Percentiles rank a stretch among this genome's conserved stretches.
Conservation (phyloP, 2,888 invertebrate species). For the Nemapogon koenigi region DNA sequence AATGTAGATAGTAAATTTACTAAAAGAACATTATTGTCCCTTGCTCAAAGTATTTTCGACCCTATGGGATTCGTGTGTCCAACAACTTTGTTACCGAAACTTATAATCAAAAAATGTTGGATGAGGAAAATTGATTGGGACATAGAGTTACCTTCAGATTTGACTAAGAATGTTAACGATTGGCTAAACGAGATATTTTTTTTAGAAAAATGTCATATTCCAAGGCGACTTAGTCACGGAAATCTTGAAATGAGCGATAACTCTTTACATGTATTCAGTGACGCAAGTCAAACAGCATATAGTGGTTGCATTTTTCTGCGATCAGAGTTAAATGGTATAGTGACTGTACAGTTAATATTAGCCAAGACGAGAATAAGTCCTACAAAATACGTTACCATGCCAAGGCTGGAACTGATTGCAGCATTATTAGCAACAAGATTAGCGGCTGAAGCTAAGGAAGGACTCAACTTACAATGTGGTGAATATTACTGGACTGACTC, state of each 20-base stretch:
- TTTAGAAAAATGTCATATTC: neutral
- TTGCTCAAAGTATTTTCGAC: constrained; percentile 14
- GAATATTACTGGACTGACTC: constrained; percentile 6
- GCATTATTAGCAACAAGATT: constrained; percentile 4
- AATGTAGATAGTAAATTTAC: constrained; percentile 6
- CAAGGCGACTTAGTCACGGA: neutral
- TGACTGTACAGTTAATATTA: neutral
- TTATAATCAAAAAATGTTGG: constrained; percentile 14
- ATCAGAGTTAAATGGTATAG: neutral
- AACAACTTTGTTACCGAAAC: constrained; percentile 13
- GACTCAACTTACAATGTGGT: no score
- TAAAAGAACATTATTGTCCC: constrained; percentile 12
- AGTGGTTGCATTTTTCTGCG: constrained; percentile 5
- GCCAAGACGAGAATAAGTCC: constrained; percentile 6
- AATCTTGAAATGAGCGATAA: neutral
- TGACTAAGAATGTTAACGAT: neutral
- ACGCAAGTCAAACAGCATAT: constrained; percentile 5
- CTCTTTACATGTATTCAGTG: constrained; percentile 6
- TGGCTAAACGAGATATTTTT: neutral
- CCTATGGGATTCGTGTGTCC: constrained; percentile 15
- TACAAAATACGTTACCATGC: constrained; percentile 2
- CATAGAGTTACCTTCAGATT: constrained; percentile 1
- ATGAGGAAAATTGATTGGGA: constrained; percentile 12
- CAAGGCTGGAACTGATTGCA: constrained; percentile 5
- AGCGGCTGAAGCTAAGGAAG: neutral